Evolutionary conservation across 1,140 invertebrate genomes (phyloP).

Genomic region (Arctopsyche grandis): DNA sequence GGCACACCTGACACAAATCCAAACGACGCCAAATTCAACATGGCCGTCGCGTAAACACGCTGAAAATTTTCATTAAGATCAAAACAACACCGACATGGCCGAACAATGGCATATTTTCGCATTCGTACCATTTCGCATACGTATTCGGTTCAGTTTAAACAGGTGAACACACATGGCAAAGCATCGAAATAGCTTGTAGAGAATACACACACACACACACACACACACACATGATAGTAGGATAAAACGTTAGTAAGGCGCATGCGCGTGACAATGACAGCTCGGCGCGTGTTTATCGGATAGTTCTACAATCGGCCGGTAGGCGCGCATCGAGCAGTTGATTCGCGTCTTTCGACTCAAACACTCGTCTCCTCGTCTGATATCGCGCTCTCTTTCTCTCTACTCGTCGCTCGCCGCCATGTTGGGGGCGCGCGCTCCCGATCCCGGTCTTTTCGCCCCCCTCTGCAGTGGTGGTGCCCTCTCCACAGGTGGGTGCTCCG

Average conservation of each 20-base stretch:
- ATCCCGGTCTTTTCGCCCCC: too few species aligned
- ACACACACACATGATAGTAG: too few species aligned
- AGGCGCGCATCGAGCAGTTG: background rate
- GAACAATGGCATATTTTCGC: too few species aligned
- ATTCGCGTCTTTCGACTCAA: background rate
- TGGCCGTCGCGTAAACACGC: too few species aligned
- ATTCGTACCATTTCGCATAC: too few species aligned
- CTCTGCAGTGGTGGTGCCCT: too few species aligned
- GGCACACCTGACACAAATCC: too few species aligned
- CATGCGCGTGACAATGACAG: conserved; percentile 10
- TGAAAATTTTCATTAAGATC: too few species aligned
- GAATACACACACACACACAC: background rate
- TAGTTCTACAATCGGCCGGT: background rate
- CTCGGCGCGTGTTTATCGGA: conserved; percentile 9
- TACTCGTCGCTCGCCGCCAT: background rate
- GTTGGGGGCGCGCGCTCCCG: conserved; percentile 12
- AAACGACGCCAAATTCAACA: too few species aligned
- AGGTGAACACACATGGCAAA: background rate
- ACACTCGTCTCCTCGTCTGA: background rate
- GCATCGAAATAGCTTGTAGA: too few species aligned
- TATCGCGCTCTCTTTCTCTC: background rate
- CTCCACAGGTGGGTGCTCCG: too few species aligned
- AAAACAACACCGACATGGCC: too few species aligned
- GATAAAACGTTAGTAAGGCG: background rate
- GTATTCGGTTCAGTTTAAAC: background rate